These are phyloP conservation scores for Cheumatopsyche charites DNA, from an alignment of 1,140 invertebrate genomes.

Conservation along the genomic window DNA sequence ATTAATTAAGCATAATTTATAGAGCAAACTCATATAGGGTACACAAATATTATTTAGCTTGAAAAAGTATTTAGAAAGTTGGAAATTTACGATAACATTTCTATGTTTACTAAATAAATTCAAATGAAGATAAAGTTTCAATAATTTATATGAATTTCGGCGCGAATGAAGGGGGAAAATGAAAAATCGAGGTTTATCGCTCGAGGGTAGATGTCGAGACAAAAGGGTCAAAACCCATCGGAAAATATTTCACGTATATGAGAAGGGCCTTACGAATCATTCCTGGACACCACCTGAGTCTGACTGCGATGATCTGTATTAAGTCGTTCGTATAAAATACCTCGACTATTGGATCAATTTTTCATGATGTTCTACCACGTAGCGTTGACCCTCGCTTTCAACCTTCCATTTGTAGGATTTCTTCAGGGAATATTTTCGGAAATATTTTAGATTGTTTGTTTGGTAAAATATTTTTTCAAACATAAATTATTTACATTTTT, in stretches of 20 bases:
- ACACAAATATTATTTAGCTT: too few relatives aligned
- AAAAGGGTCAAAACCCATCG: slow-evolving; percentile 21
- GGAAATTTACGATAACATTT: too few relatives aligned
- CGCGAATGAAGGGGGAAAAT: not conserved
- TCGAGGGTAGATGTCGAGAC: slow-evolving; percentile 15
- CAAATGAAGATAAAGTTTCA: not conserved
- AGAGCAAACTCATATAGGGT: too few relatives aligned
- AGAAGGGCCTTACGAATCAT: slow-evolving; percentile 18
- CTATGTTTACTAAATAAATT: too few relatives aligned
- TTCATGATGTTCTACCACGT: slow-evolving; percentile 25
- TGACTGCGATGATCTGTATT: slow-evolving; percentile 41
- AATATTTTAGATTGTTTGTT: not conserved
- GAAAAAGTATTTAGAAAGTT: too few relatives aligned
- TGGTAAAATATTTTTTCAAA: too few relatives aligned
- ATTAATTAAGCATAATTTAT: too few relatives aligned
- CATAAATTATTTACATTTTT: too few relatives aligned
- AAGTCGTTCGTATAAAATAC: slow-evolving; percentile 38
- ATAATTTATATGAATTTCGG: not conserved
- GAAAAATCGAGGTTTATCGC: slow-evolving; percentile 17
- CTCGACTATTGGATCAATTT: slow-evolving; percentile 35
- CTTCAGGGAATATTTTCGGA: not conserved
- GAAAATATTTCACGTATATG: slow-evolving; percentile 24
- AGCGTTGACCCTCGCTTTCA: slow-evolving; percentile 11
- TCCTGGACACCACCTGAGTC: slow-evolving; percentile 38
- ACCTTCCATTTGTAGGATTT: not conserved